These are phyloP conservation scores for Bovichtus diacanthus DNA, from an alignment of 2,797 vertebrate species.

Conservation along the genomic window DNA sequence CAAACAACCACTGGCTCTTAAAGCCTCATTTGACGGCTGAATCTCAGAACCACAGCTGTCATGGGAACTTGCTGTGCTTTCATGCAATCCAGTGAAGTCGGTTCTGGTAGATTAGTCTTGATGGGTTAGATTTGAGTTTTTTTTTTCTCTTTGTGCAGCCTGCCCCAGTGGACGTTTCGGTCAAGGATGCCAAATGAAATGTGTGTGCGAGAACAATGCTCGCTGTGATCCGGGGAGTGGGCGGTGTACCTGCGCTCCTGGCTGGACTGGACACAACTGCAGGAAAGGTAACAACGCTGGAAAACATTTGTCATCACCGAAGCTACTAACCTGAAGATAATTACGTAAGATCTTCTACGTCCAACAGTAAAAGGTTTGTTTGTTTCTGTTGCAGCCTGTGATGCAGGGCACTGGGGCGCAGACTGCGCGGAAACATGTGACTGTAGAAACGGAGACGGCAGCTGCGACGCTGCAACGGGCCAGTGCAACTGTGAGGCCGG, in stretches of 20 bases:
- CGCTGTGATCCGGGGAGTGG: conserved; percentile 89
- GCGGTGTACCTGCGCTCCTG: conserved; percentile 88
- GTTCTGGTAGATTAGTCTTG: conserved; percentile 37
- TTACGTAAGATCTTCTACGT: not conserved
- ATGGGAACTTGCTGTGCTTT: conserved; percentile 48
- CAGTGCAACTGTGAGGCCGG: conserved; percentile 91
- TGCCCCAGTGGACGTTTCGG: conserved; percentile 91
- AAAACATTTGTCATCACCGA: not conserved
- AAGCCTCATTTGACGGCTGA: conserved; percentile 6
- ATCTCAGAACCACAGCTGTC: conserved; percentile 25
- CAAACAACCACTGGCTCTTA: conserved; percentile 21
- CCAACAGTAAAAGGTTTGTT: not conserved
- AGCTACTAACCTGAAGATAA: not conserved
- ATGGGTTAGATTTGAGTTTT: conserved; percentile 9
- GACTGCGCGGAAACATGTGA: conserved; percentile 87
- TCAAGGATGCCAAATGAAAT: conserved; percentile 87
- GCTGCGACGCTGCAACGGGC: conserved; percentile 87
- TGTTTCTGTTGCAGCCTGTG: conserved; percentile 87
- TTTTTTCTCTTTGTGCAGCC: conserved; percentile 66
- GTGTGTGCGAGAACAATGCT: conserved; percentile 90
- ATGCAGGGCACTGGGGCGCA: conserved; percentile 88
- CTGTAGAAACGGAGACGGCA: conserved; percentile 87
- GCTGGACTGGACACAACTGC: conserved; percentile 91
- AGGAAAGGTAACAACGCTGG: conserved; percentile 84
- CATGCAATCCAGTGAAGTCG: conserved; percentile 21